Percentiles rank a stretch among this genome's conserved stretches.
Evolutionary conservation across 1,140 invertebrate species (phyloP).

Genomic region (Chelonus insularis): DNA sequence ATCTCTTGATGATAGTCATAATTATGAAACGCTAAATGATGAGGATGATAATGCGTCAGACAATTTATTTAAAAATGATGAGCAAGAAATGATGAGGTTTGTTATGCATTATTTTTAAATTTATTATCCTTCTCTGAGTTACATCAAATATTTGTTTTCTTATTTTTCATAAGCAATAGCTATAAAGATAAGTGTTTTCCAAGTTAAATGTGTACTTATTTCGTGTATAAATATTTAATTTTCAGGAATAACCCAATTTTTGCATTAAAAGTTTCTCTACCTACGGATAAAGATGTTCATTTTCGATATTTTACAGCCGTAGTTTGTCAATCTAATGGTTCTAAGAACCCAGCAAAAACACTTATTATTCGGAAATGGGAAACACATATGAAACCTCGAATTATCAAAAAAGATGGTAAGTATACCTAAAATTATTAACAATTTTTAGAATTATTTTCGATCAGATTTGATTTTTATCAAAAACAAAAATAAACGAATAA

Average conservation of each 20-base stretch:
- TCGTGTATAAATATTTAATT: slow-evolving; percentile 9
- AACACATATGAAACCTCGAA: slow-evolving; percentile 73
- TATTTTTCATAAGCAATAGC: no score
- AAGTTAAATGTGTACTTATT: no score
- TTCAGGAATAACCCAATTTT: slow-evolving; percentile 47
- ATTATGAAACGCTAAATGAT: slow-evolving; percentile 39
- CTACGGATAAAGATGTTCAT: slow-evolving; percentile 67
- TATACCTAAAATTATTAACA: slow-evolving; percentile 15
- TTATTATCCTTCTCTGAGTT: no score
- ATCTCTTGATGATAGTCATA: slow-evolving; percentile 45
- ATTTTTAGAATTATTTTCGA: neutral
- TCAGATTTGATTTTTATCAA: neutral
- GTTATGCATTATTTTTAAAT: no score
- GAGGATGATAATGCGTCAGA: slow-evolving; percentile 40
- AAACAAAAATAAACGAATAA: no score
- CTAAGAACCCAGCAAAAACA: slow-evolving; percentile 60
- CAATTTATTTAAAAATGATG: slow-evolving; percentile 35
- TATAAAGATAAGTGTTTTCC: no score
- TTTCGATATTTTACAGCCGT: slow-evolving; percentile 79
- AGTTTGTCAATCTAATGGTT: slow-evolving; percentile 54
- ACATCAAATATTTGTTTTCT: no score
- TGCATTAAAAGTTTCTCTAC: slow-evolving; percentile 60
- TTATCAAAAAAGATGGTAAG: slow-evolving; percentile 61
- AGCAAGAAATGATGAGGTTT: slow-evolving; percentile 32
- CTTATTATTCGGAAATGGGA: slow-evolving; percentile 82